Evolutionary conservation across 2,113 vertebrate genomes (phyloP), one percentile per base, ranked within the genome.

Genomic region (Cyphomyrus discorhynchus): DNA sequence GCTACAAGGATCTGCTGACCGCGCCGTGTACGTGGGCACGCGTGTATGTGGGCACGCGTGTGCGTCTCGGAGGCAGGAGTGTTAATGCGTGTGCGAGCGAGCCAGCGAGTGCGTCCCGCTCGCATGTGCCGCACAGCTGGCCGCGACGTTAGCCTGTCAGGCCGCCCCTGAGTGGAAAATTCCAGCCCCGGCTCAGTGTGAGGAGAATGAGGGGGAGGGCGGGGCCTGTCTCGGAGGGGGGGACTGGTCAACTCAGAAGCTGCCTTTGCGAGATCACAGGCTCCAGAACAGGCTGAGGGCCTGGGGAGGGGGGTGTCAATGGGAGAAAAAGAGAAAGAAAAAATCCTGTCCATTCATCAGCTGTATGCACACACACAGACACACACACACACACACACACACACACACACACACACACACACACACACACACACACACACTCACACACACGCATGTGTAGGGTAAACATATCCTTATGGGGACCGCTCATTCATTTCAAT

Each of bases 211-310:
- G 31, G 56, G 77, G 85, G 84, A 39, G 88, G 88, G 89, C 46
- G 56, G 70, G 93, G 90, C 91, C 84, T 49, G 21, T 47, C 93
- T 89, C 91, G 92, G 47, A 1, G 92, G 88, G 53, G 90, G 90
- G 90, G 92, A 95, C 95, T 95, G 93, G 95, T 90, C 93, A 92
- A 88, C 86, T n/a, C 91, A 90, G 95, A 96, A 96, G 94, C 94
- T 96, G 95, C 95, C 94, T 94, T 94, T 91, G 90, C 95, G 95
- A 96, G 94, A 91, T 95, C 96, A 96, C 93, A 92, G 93, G 94
- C 94, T 94, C 92, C 93, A 94, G 94, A 95, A 95, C 94, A 95
- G 92, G 49, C 93, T 91, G 82, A 39, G 91, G 89, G 91, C 80
- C 49, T 89, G 31, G 13, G 42, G 53, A 13, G 45, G 46, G 24